phyloP scores from a whole-genome alignment of 2,888 invertebrate genomes.

The Chirona hameri region DNA sequence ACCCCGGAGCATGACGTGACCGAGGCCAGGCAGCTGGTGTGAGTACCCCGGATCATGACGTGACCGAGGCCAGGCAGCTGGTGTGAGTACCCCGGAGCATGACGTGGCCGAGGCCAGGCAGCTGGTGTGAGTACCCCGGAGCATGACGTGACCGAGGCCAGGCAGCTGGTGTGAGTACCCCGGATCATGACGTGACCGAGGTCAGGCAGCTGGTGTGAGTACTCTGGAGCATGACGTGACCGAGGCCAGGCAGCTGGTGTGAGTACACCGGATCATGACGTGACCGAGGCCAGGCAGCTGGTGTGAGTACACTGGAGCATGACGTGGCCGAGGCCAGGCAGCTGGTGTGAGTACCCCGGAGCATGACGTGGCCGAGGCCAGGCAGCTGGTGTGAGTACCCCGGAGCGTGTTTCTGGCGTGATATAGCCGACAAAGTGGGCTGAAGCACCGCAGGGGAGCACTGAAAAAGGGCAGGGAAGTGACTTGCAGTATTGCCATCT shows the following conservation, averaged over 20 bases:
- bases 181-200: constrained; percentile 41
- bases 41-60: constrained; percentile 43
- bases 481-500: no score
- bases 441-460: no score
- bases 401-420: background rate
- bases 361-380: constrained; percentile 45
- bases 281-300: constrained; percentile 51
- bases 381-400: constrained; percentile 54
- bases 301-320: constrained; percentile 50
- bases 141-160: constrained; percentile 45
- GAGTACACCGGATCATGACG: constrained; percentile 43
- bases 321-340: constrained; percentile 49
- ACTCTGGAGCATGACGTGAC: constrained; percentile 38
- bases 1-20: constrained; percentile 36
- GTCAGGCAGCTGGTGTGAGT: constrained; percentile 56
- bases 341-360: constrained; percentile 51
- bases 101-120: constrained; percentile 49
- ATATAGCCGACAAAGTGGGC: no score
- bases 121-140: constrained; percentile 51
- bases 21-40: constrained; percentile 55
- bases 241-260: constrained; percentile 55
- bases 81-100: constrained; percentile 50
- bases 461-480: no score
- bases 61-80: constrained; percentile 51
- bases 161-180: constrained; percentile 54